Conservation (phyloP, 2,113 vertebrate genomes). For the Anarhynchus alexandrinus region DNA sequence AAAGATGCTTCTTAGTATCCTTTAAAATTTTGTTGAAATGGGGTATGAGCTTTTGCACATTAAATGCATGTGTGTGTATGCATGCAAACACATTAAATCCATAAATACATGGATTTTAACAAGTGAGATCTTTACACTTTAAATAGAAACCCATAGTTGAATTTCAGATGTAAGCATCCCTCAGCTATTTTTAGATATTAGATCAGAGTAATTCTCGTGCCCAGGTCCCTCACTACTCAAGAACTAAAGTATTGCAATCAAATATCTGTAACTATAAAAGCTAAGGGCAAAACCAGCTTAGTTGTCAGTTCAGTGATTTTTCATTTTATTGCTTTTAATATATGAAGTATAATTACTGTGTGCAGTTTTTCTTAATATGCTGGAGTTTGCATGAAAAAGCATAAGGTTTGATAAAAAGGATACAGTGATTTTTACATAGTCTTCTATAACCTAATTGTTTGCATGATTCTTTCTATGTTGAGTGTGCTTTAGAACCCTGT, state of each 20-base stretch:
- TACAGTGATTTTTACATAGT: constrained; percentile 9
- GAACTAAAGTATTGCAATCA: not conserved
- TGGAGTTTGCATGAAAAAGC: constrained; percentile 75
- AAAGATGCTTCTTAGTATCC: not conserved
- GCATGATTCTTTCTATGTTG: constrained; percentile 65
- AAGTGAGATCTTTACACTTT: not conserved
- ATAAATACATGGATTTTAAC: not conserved
- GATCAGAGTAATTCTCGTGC: not conserved
- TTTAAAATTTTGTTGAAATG: not conserved
- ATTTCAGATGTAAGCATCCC: not conserved
- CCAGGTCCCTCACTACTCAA: not conserved
- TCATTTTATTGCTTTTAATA: constrained; percentile 50
- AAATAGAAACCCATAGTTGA: not conserved
- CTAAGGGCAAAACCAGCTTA: constrained; percentile 6
- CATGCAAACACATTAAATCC: not conserved
- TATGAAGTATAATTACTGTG: constrained; percentile 2
- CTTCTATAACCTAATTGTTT: constrained; percentile 31
- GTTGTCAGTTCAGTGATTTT: constrained; percentile 29
- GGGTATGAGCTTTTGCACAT: not conserved
- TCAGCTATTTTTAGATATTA: not conserved
- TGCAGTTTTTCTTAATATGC: constrained; percentile 52
- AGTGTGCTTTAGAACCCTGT: constrained; percentile 60
- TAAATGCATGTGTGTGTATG: not conserved
- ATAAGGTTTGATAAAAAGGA: constrained; percentile 28
- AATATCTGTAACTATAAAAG: not conserved